Base-by-base conservation (phyloP, 2,113 vertebrate species). In the Lucifuga dentata region DNA sequence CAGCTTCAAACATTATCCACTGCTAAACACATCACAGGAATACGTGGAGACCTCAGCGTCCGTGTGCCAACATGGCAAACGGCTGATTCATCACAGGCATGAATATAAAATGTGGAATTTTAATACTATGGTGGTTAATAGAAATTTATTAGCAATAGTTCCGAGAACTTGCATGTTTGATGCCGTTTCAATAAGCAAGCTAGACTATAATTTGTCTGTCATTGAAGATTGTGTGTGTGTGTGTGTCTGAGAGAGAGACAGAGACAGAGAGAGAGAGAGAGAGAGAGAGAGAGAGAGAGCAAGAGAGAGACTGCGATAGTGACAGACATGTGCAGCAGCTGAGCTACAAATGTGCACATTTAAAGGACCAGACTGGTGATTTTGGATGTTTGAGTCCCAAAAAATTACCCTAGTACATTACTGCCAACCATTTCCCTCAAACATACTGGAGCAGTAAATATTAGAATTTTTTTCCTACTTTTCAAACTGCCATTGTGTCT, bases 291-390 rank as follows among this genome's bases (percentile, higher is more conserved):
- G 17, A 51, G n/a, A 48, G 17, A 59, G 11, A 50, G 12, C 5
- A 5, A 41, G n/a, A n/a, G n/a, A n/a, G n/a, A n/a, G n/a, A 40
- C 65, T 41, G 29, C 84, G 80, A 79, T 58, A 88, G 68, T 81
- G 83, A 87, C 66, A 60, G 88, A 88, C 73, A 72, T 68, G 45
- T 53, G 48, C 61, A 76, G 55, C 84, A 88, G 86, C 86, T 88
- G 83, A 88, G 33, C 45, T 44, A 76, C 44, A 76, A 65, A 81
- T 51, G 23, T 29, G 69, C 55, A 65, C 52, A n/a, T n/a, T n/a
- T n/a, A n/a, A n/a, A n/a, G n/a, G n/a, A n/a, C n/a, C n/a, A n/a
- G n/a, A n/a, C n/a, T n/a, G n/a, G n/a, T n/a, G n/a, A n/a, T n/a
- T n/a, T n/a, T n/a, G n/a, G n/a, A n/a, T n/a, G n/a, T n/a, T n/a